These are phyloP conservation scores for Galbula dea DNA, from an alignment of 2,113 vertebrate species.

Conservation along the genomic window DNA sequence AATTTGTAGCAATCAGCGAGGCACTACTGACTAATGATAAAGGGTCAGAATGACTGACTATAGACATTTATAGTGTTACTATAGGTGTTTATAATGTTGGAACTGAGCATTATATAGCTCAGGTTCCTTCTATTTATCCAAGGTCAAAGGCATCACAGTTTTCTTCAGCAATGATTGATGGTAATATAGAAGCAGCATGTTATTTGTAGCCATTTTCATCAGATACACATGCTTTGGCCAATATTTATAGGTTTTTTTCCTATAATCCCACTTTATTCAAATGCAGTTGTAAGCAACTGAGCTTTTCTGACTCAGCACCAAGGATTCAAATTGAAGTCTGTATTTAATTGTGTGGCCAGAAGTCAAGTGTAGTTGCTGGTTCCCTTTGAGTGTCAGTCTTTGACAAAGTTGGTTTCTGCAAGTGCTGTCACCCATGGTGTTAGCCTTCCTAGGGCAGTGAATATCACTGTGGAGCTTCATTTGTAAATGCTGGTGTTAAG, in stretches of 20 bases:
- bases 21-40: not conserved
- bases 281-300: not conserved
- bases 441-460: not conserved
- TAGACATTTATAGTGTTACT: not conserved
- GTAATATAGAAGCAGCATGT: not conserved
- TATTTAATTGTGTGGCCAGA: not conserved
- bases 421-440: not conserved
- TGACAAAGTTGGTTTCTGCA: not conserved
- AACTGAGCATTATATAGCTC: not conserved
- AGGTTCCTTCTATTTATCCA: not conserved
- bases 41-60: not conserved
- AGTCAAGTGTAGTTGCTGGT: not conserved
- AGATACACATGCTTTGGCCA: not conserved
- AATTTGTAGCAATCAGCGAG: not conserved
- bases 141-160: not conserved
- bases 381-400: not conserved
- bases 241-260: not conserved
- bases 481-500: not conserved
- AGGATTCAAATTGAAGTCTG: not conserved
- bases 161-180: not conserved
- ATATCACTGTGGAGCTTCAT: not conserved
- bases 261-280: not conserved
- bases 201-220: not conserved
- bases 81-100: not conserved
- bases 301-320: not conserved